Conservation (phyloP, 2,888 invertebrate species). For the Seira ritae region DNA sequence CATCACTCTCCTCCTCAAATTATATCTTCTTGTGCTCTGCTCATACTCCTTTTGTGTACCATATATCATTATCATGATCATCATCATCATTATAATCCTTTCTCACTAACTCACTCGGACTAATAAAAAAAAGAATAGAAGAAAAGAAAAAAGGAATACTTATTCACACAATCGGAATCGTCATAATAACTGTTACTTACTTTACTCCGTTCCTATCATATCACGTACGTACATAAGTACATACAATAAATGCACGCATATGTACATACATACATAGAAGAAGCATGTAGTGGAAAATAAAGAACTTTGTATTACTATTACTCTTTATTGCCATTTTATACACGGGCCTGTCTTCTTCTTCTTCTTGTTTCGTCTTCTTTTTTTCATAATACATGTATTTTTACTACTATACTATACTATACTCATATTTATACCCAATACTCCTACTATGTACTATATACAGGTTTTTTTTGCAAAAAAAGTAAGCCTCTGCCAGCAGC, state of each 20-base stretch:
- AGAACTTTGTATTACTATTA: background rate
- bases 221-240: conserved; percentile 3
- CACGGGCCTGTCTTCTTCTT: background rate
- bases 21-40: conserved; percentile 6
- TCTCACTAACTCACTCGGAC: conserved; percentile 26
- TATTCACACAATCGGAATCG: conserved; percentile 49
- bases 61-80: background rate
- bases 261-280: too few relatives aligned
- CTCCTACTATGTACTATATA: background rate
- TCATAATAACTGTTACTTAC: conserved; percentile 50
- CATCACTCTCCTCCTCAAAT: too few relatives aligned
- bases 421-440: background rate
- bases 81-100: conserved; percentile 5
- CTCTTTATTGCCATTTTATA: conserved; percentile 3
- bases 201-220: conserved; percentile 3
- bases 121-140: conserved; percentile 38
- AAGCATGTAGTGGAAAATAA: background rate
- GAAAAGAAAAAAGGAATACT: conserved; percentile 42
- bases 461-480: conserved; percentile 51
- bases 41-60: conserved; percentile 7
- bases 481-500: conserved; percentile 6
- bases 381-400: too few relatives aligned
- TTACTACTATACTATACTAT: conserved; percentile 4
- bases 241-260: background rate
- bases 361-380: background rate